These are phyloP conservation scores for mouse (Mus musculus) DNA, from an alignment of 2,113 vertebrate genomes.

Conservation along the genomic window DNA sequence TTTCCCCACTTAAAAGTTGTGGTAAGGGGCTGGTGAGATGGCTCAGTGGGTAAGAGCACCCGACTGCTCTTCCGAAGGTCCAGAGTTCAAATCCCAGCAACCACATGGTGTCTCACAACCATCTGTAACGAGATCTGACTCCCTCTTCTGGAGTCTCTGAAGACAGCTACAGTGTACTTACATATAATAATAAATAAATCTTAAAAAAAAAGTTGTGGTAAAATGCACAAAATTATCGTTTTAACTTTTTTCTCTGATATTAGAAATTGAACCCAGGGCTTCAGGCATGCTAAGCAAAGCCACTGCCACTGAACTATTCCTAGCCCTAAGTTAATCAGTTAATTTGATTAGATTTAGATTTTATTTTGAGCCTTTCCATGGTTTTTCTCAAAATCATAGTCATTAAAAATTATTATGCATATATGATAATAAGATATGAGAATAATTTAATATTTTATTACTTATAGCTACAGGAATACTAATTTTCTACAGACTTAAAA, in stretches of 20 bases:
- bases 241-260: not conserved
- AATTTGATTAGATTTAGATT: constrained; percentile 29
- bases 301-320: not conserved
- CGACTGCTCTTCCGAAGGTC: too few relatives aligned
- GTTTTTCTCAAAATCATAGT: constrained; percentile 33
- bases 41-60: too few relatives aligned
- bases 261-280: not conserved
- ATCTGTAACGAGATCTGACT: too few relatives aligned
- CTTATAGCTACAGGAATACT: not conserved
- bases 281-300: not conserved
- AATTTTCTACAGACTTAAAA: not conserved
- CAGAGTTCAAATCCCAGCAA: too few relatives aligned
- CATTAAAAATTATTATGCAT: constrained; percentile 8
- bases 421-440: not conserved
- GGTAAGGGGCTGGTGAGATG: too few relatives aligned
- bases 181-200: too few relatives aligned
- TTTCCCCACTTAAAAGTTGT: not conserved
- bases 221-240: not conserved
- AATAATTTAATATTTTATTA: not conserved
- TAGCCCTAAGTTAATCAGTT: not conserved
- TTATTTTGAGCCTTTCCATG: not conserved
- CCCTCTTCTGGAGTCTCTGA: too few relatives aligned
- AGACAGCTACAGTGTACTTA: too few relatives aligned
- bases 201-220: constrained; percentile 4
- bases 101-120: too few relatives aligned